phyloP scores from a whole-genome alignment of 2,113 vertebrate species.

The Anguilla japonica region DNA sequence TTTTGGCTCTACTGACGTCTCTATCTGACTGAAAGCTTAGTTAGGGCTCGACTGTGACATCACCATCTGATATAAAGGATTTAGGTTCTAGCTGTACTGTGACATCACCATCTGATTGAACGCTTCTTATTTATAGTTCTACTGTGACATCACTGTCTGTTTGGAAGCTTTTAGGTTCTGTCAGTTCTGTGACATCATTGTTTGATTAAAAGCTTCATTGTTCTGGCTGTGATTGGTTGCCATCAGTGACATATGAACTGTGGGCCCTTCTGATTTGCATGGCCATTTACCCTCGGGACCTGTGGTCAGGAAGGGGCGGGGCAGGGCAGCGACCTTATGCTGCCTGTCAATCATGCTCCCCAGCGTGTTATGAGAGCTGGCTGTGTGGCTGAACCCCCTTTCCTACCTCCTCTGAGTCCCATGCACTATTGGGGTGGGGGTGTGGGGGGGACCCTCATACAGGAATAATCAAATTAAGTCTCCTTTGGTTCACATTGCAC shows the following conservation, averaged over 20 bases:
- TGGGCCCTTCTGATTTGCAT: not conserved
- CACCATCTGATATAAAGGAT: too few relatives aligned
- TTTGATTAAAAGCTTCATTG: not conserved
- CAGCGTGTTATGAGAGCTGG: constrained; percentile 78
- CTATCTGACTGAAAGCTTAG: too few relatives aligned
- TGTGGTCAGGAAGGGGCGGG: constrained; percentile 38
- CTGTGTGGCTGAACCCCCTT: constrained; percentile 66
- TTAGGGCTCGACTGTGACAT: too few relatives aligned
- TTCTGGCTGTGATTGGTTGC: not conserved
- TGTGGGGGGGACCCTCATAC: constrained; percentile 82
- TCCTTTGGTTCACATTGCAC: constrained; percentile 79
- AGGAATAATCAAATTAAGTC: constrained; percentile 84
- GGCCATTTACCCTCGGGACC: constrained; percentile 47
- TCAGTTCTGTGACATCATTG: not conserved
- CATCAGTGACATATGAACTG: not conserved
- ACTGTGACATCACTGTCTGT: not conserved
- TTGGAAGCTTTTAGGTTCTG: not conserved
- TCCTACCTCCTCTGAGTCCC: constrained; percentile 54
- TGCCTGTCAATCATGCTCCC: constrained; percentile 68
- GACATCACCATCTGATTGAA: not conserved
- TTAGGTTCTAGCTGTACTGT: not conserved
- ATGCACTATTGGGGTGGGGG: constrained; percentile 61
- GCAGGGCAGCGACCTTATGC: constrained; percentile 61
- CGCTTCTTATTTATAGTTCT: not conserved
- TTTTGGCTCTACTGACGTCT: too few relatives aligned